Base-by-base conservation (phyloP, 92 coral and sea anemone genomes). In the Muricea muricata region DNA sequence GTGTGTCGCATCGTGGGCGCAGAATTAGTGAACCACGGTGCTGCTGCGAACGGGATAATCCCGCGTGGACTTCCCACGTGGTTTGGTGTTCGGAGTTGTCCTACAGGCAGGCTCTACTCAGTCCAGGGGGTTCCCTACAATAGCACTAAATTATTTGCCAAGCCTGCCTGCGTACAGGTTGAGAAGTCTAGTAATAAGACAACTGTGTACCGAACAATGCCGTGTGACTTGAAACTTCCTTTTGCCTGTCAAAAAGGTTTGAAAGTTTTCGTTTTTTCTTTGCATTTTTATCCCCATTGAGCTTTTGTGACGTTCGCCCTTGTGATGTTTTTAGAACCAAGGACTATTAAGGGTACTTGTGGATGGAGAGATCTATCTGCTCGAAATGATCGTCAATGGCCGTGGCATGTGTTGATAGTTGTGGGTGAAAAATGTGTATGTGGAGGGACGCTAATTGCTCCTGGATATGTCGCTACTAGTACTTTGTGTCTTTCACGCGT, bases 161-260 rank as follows among this genome's bases (percentile, higher is more conserved):
- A 29, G 8, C 47, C 50, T 6, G 65, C n/a, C 23, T 78, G 83
- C n/a, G 55, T 78, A n/a, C 52, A 33, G 33, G 13, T 18, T n/a
- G 4, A 35, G 1, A 37, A 28, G 32, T n/a, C 54, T 57, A 37
- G 48, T 33, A 34, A 25, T 26, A 45, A 35, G 1, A 46, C 48
- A 17, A 20, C 54, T 13, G n/a, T 33, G 20, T 57, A 33, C 45
- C 61, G 24, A 58, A 21, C 70, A 3, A 17, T 67, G 42, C 65
- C 48, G 14, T 78, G 83, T 78, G 70, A 37, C 23, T n/a, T 55
- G 55, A 78, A 78, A 29, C 65, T 78, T 45, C 83, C 83, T 18
- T 56, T 78, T 30, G 83, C 54, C n/a, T 78, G 83, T 78, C 83
- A 78, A 46, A 78, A 78, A 78, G 83, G 83, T 78, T 17, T 18